Evolutionary conservation across 2,113 vertebrate genomes (phyloP), one percentile per base, ranked within the genome.

Genomic region (Tretioscincus oriximinensis): DNA sequence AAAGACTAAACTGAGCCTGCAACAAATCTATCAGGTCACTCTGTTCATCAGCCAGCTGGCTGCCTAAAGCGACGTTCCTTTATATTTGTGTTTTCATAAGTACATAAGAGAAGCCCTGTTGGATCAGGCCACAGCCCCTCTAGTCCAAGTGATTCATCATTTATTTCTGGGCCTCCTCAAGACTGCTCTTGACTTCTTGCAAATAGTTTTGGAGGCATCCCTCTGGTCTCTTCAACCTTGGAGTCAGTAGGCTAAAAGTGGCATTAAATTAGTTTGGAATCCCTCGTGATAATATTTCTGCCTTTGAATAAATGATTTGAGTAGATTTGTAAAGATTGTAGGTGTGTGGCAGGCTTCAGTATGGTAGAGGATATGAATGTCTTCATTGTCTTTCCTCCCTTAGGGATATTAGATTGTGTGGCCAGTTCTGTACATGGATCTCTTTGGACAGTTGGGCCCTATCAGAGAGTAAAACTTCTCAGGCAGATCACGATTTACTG

Each of bases 1-100:
- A 73, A 65, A 14, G 64, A 85, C 78, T 71, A 67, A 73, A 29
- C 75, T 81, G 82, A 51, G 47, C 51, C 82, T 10, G 11, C 45
- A 67, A 66, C 82, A 81, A 83, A 78, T 72, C 9, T n/a, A n/a
- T 10, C 0, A 0, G 78, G 67, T 24, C 63, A 31, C 26, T 60
- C 41, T 84, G 81, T 80, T 73, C 16, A 0, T 69, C 70, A 41
- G 73, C 45, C 84, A 14, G 0, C 0, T 61, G 81, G 83, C n/a
- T 82, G 82, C 54, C 61, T n/a, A 74, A 26, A 60, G 49, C 1
- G 1, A 9, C 1, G 12, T 14, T 66, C 75, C 18, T 24, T 82
- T 5, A 47, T 21, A 73, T 47, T 35, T 60, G 26, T 68, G 12
- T 41, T 21, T 4, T 69, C 1, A 0, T 83, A 31, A 41, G 35